phyloP scores from a whole-genome alignment of 2,797 vertebrate genomes.

The Amazona finschi region DNA sequence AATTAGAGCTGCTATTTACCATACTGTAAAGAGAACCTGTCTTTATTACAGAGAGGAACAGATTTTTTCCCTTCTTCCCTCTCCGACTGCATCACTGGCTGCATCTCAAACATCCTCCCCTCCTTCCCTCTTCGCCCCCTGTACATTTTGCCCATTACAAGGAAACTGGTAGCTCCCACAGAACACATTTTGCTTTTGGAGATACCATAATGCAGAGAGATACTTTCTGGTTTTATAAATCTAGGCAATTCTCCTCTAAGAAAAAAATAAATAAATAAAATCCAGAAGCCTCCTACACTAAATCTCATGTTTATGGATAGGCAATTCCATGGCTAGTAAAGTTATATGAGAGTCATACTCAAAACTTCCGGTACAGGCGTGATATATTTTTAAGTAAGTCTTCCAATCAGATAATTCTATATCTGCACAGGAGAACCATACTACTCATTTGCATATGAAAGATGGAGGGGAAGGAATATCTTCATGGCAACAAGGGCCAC shows the following conservation, averaged over 20 bases:
- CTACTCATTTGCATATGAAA: slow-evolving; percentile 6
- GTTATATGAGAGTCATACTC: slow-evolving; percentile 40
- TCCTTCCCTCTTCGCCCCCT: neutral
- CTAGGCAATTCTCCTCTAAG: slow-evolving; percentile 14
- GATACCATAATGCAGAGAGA: slow-evolving; percentile 28
- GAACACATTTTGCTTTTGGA: slow-evolving; percentile 38
- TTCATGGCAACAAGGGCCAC: slow-evolving; percentile 54
- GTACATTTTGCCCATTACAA: neutral
- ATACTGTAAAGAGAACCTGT: neutral
- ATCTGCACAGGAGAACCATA: neutral
- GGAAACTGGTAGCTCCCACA: slow-evolving; percentile 15
- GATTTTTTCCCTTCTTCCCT: neutral
- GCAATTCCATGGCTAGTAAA: slow-evolving; percentile 54
- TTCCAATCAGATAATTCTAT: slow-evolving; percentile 4
- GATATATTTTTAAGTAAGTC: neutral
- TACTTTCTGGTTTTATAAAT: slow-evolving; percentile 34
- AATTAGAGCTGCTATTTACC: neutral
- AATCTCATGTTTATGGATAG: slow-evolving; percentile 63
- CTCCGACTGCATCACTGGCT: neutral
- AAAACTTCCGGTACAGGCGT: slow-evolving; percentile 48
- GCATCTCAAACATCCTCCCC: neutral
- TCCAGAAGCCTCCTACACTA: slow-evolving; percentile 28
- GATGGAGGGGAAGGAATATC: neutral
- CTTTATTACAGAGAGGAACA: neutral
- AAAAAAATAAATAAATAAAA: neutral